These are phyloP conservation scores for Herpailurus yagouaroundi DNA, from an alignment of 2,113 vertebrate species.

Conservation along the genomic window DNA sequence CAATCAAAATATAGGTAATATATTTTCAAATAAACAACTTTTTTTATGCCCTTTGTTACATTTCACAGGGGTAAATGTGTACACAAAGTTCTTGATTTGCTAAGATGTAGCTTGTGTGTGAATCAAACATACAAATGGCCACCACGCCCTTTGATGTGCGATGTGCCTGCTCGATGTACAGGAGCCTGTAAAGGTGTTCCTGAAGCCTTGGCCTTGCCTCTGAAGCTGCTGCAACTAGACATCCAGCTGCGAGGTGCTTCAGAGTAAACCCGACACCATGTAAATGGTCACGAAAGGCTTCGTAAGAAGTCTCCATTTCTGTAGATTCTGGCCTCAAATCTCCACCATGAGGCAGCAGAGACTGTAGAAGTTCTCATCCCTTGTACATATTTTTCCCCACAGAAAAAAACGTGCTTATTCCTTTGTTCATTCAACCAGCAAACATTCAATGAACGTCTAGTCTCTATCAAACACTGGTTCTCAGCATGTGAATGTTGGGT, in stretches of 20 bases:
- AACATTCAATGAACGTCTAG: background rate
- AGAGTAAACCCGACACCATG: background rate
- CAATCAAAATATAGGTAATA: background rate
- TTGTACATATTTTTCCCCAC: background rate
- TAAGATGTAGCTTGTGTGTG: background rate
- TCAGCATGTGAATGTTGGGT: background rate
- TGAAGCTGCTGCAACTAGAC: background rate
- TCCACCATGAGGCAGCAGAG: background rate
- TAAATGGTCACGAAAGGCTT: background rate
- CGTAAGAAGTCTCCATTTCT: background rate
- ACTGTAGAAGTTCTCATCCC: background rate
- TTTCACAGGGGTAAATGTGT: background rate
- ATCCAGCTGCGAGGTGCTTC: background rate
- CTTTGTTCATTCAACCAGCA: conserved; percentile 6
- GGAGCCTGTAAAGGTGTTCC: background rate
- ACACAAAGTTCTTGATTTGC: background rate
- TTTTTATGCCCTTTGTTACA: background rate
- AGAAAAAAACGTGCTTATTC: background rate
- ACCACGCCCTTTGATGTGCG: fast-evolving
- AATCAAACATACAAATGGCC: background rate
- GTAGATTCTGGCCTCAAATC: background rate
- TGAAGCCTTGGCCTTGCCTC: background rate
- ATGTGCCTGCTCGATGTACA: too few relatives aligned
- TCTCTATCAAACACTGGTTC: background rate
- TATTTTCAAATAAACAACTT: background rate